Evolutionary conservation across 1,140 invertebrate genomes (phyloP), one percentile per base, ranked within the genome.

Genomic region (Drosophila gunungcola): DNA sequence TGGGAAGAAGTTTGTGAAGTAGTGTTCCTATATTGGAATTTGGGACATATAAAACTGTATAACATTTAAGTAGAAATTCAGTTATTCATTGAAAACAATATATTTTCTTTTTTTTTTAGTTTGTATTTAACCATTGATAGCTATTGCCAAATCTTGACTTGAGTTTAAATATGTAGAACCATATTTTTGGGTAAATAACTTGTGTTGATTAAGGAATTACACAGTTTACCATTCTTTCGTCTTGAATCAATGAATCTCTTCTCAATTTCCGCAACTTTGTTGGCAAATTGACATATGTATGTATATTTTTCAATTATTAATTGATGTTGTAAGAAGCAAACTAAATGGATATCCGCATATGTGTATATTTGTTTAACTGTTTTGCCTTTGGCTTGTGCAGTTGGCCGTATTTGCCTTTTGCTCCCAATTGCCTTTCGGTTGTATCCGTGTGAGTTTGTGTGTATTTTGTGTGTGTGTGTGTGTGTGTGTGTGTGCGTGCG

Each of bases 221-320:
- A 53, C 29, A 52, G 45, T 68, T 68, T 64, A 65, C 27, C 38
- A 64, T 34, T 27, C 25, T 38, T 38, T 25, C 36, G 29, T 27
- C 29, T 43, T 63, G 46, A 32, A 34, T 51, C 60, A 41, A 36
- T 39, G 62, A 38, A 42, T 29, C n/a, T 11, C 39, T 16, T 42
- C 54, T n/a, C 16, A 11, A 39, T 27, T 39, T 41, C 9, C 5
- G 54, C 58, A 60, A 63, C 60, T 63, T 63, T 38, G 11, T 62
- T 38, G 7, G 57, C 36, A 65, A 65, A 65, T 25, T 46, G 5
- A 38, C 27, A 10, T 3, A 2, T 34, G 13, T 41, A 11, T 64
- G 41, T 67, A 53, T 64, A 70, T 61, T 76, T 78, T 78, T 78
- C 70, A 79, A 88, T 88, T 88, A 72, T 68, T 86, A 86, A 82